These are phyloP conservation scores for Sepiola atlantica DNA, from an alignment of 2,888 invertebrate species.

Conservation along the genomic window DNA sequence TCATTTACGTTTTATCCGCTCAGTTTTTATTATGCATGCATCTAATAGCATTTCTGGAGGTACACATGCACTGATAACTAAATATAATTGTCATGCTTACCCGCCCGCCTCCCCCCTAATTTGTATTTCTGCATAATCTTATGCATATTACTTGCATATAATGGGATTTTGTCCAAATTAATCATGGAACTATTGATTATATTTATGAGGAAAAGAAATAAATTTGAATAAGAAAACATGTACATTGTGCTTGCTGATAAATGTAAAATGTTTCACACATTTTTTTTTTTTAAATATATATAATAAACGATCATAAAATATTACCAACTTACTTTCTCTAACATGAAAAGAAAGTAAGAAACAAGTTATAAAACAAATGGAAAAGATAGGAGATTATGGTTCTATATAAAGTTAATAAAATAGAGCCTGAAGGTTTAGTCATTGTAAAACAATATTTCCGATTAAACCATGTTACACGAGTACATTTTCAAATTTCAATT, in stretches of 20 bases:
- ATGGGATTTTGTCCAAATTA: neutral
- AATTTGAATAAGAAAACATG: neutral
- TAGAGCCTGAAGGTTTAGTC: neutral
- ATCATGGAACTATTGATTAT: neutral
- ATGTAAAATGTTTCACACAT: neutral
- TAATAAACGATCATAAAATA: neutral
- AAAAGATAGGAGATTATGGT: neutral
- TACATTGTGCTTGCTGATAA: neutral
- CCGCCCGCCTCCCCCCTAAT: neutral
- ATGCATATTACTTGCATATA: conserved; percentile 2
- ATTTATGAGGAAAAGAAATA: neutral
- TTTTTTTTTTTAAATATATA: neutral
- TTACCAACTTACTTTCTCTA: neutral
- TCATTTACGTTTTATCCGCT: neutral
- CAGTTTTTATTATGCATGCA: neutral
- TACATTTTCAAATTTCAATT: neutral
- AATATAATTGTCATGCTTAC: neutral
- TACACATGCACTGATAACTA: neutral
- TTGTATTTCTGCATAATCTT: neutral
- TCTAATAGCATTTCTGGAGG: neutral
- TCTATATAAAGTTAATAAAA: neutral
- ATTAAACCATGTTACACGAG: neutral
- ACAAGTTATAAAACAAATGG: neutral
- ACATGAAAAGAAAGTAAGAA: neutral
- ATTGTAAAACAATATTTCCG: neutral